phyloP scores from a whole-genome alignment of 2,888 invertebrate genomes.

The Synanthedon vespiformis region DNA sequence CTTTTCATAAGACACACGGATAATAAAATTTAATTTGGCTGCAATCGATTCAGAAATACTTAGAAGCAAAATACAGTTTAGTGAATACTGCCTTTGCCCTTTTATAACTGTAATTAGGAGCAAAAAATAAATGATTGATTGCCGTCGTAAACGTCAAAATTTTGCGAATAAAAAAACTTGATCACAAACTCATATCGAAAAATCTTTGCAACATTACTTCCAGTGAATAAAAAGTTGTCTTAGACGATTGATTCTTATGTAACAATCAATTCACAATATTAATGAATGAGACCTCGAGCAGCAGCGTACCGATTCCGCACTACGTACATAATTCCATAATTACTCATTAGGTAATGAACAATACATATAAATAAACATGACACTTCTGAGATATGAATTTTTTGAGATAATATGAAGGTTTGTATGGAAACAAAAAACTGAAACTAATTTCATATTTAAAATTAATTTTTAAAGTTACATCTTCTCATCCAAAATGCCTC shows the following conservation, averaged over 20 bases:
- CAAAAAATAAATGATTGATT: conserved; percentile 38
- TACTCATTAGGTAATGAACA: background rate
- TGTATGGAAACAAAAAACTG: too few relatives aligned
- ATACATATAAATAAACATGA: too few relatives aligned
- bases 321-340: background rate
- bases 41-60: background rate
- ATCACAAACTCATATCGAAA: conserved; percentile 29
- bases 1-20: too few relatives aligned
- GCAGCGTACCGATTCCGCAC: background rate
- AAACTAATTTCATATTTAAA: too few relatives aligned
- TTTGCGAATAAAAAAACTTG: conserved; percentile 30
- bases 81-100: conserved; percentile 16
- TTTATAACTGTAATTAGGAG: conserved; percentile 43
- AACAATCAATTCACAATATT: background rate
- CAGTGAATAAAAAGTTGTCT: background rate
- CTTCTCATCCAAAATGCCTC: too few relatives aligned
- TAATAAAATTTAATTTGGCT: background rate
- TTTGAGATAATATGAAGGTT: too few relatives aligned
- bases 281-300: background rate
- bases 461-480: too few relatives aligned
- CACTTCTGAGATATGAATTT: too few relatives aligned
- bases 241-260: too few relatives aligned
- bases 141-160: conserved; percentile 42
- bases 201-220: conserved; percentile 5
- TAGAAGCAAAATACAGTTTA: background rate